Conservation (phyloP, 1,140 invertebrate species). For the Drosophila subobscura region DNA sequence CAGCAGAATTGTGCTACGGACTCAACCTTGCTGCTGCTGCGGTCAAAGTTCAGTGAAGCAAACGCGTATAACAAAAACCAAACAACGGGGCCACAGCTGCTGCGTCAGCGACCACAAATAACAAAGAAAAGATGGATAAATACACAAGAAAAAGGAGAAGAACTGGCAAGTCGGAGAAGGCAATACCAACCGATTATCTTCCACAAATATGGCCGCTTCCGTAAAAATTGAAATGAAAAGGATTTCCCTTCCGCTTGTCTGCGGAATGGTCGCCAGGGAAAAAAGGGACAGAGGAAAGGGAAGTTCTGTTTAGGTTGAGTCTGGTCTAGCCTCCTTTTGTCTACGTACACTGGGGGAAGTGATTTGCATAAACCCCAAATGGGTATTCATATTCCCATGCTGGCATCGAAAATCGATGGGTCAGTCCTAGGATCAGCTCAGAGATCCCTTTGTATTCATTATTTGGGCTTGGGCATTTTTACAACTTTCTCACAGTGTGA, state of each 20-base stretch:
- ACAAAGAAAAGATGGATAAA: constrained; percentile 1
- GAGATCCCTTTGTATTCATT: no score
- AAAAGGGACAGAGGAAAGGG: background rate
- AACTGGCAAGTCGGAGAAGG: constrained; percentile 5
- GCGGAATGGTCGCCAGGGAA: constrained; percentile 25
- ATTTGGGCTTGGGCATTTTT: no score
- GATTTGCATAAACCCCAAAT: no score
- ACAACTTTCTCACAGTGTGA: background rate
- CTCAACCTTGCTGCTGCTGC: constrained; percentile 24
- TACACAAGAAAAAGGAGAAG: background rate
- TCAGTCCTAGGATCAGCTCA: no score
- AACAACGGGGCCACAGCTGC: constrained; percentile 32
- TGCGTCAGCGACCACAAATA: constrained; percentile 46
- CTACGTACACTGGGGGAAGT: constrained; percentile 14
- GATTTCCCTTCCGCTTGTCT: constrained; percentile 70
- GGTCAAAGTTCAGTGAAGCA: constrained; percentile 67
- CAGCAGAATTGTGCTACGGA: constrained; percentile 43
- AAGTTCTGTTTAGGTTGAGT: background rate
- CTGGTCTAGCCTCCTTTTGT: background rate
- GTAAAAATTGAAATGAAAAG: constrained; percentile 62
- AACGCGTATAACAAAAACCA: constrained; percentile 10
- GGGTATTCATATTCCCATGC: no score
- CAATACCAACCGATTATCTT: constrained; percentile 69
- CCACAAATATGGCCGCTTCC: constrained; percentile 73
- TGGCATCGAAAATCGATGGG: no score